A percentile compares a stretch with the other conserved stretches of the same genome.
Evolutionary conservation across 2,113 vertebrate genomes (phyloP).

Genomic region (Sitta europaea): DNA sequence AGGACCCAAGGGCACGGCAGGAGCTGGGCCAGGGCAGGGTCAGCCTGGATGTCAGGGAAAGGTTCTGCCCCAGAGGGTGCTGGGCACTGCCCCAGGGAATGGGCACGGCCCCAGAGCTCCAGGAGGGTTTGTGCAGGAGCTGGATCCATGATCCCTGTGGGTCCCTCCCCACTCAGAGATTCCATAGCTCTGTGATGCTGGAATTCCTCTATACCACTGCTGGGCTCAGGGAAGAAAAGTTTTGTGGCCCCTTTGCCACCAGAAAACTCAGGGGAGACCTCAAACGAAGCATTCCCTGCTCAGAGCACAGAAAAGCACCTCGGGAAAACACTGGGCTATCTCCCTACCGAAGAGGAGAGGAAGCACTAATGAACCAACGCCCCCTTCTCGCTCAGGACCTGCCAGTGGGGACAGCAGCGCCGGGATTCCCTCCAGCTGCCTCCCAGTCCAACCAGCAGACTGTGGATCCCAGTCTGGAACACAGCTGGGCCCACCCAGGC

Average conservation of each 20-base stretch:
- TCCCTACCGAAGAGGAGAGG: neutral
- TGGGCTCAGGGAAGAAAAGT: neutral
- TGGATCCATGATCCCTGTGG: fast-evolving
- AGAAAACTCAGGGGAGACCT: neutral
- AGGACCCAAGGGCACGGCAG: neutral
- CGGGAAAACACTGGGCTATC: neutral
- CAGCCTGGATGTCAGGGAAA: neutral
- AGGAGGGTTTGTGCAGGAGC: neutral
- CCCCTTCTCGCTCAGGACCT: neutral
- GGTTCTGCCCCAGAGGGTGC: neutral
- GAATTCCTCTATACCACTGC: neutral
- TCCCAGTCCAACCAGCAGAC: neutral
- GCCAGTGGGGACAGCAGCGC: neutral
- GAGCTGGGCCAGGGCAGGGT: neutral
- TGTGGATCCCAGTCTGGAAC: neutral
- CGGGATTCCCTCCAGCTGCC: neutral
- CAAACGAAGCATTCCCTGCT: fast-evolving
- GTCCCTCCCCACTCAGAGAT: neutral
- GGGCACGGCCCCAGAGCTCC: neutral
- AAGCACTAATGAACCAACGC: fast-evolving
- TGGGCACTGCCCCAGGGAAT: neutral
- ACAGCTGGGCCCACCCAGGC: neutral
- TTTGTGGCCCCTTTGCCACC: neutral
- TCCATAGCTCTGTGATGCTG: neutral
- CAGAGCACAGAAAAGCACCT: neutral